These are phyloP conservation scores for Anaspis maculata DNA, from an alignment of 2,888 invertebrate genomes.

Conservation along the genomic window DNA sequence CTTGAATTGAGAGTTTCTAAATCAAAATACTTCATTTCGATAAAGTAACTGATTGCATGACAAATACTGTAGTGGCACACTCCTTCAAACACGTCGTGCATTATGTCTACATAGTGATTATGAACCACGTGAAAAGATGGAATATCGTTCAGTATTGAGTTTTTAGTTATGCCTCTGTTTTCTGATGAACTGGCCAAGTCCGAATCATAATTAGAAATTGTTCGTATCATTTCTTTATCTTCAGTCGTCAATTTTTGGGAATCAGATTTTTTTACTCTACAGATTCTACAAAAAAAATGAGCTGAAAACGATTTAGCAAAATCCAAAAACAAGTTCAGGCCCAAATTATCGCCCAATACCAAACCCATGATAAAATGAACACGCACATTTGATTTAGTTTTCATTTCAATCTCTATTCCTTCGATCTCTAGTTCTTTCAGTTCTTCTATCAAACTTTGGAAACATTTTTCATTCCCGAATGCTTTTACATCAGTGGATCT, in stretches of 20 bases:
- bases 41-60: conserved; percentile 19
- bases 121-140: conserved; percentile 19
- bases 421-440: conserved; percentile 12
- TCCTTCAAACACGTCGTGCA: conserved; percentile 8
- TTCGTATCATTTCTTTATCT: conserved; percentile 13
- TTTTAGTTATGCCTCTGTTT: conserved; percentile 11
- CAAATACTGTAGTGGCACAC: conserved; percentile 15
- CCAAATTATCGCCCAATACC: conserved; percentile 20
- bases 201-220: conserved; percentile 14
- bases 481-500: conserved; percentile 18
- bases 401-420: conserved; percentile 11
- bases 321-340: conserved; percentile 15
- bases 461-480: conserved; percentile 16
- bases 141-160: conserved; percentile 17
- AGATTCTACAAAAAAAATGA: conserved; percentile 18
- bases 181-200: conserved; percentile 8
- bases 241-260: conserved; percentile 8
- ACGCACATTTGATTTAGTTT: conserved; percentile 2
- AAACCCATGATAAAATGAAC: conserved; percentile 18
- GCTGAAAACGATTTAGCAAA: conserved; percentile 17
- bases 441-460: conserved; percentile 12
- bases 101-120: conserved; percentile 19
- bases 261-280: conserved; percentile 11
- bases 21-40: conserved; percentile 16
- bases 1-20: conserved; percentile 19